Evolutionary conservation across 1,140 invertebrate species (phyloP).

Genomic region (Drosophila nikananu): DNA sequence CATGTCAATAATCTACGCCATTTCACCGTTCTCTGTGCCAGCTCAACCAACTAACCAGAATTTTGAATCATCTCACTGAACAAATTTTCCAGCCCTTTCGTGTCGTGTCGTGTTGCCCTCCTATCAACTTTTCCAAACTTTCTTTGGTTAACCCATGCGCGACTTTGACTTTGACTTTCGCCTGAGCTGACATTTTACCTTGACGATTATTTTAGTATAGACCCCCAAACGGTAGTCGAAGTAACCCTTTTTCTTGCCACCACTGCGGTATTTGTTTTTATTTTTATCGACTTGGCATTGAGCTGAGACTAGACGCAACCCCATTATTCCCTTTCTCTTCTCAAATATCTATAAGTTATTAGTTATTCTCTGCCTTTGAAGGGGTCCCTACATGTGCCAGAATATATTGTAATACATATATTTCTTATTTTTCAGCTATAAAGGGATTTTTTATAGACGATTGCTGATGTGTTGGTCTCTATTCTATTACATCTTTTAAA

Average conservation of each 20-base stretch:
- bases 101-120: slow-evolving; percentile 8
- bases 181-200: slow-evolving; percentile 21
- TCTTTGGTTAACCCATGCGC: slow-evolving; percentile 27
- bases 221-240: neutral
- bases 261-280: slow-evolving; percentile 29
- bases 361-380: neutral
- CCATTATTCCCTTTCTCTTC: neutral
- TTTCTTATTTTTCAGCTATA: neutral
- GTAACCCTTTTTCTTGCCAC: slow-evolving; percentile 8
- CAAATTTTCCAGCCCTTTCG: slow-evolving; percentile 6
- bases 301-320: slow-evolving; percentile 22
- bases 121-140: slow-evolving; percentile 11
- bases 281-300: slow-evolving; percentile 58
- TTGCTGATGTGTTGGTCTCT: neutral
- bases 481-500: neutral
- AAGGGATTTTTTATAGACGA: neutral
- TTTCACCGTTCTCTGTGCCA: neutral
- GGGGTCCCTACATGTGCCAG: neutral
- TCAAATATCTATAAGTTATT: slow-evolving; percentile 4
- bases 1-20: slow-evolving; percentile 13
- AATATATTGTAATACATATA: neutral
- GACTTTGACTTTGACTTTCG: slow-evolving; percentile 28
- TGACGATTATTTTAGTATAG: slow-evolving; percentile 10
- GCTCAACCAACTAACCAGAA: slow-evolving; percentile 14
- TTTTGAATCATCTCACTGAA: slow-evolving; percentile 14